Evolutionary conservation across 2,888 invertebrate species (phyloP), one percentile per base, ranked within the genome.

Genomic region (Epistrophe grossulariae): DNA sequence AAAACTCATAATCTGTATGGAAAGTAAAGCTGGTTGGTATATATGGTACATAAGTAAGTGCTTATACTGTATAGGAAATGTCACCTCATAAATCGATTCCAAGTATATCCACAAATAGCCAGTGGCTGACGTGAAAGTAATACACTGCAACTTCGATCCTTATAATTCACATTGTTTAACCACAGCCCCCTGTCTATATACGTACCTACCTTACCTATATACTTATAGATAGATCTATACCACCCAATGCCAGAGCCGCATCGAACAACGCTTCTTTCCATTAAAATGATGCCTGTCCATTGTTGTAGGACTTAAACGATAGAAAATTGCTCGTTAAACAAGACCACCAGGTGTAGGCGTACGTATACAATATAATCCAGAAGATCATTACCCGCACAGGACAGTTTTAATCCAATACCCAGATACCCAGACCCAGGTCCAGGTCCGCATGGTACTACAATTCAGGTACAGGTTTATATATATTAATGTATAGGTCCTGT

Each of bases 71-170:
- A n/a, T 55, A 45, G 68, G 50, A 74, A 68, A 50, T 68, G 74
- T 68, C 68, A 74, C 59, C 60, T 45, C 74, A 74, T 80, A 80
- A 80, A 80, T 80, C 74, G 74, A 80, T 80, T 80, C 17, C 66
- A 15, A 60, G 38, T 80, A 68, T 80, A 68, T 70, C 60, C 80
- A 60, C 80, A 80, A 80, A 80, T 70, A 80, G 60, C 80, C 80
- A 80, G 52, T 62, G 74, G 68, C 68, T 74, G 74, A 80, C 60
- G 31, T 70, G 52, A 24, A 80, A 60, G 74, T 70, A 70, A 68
- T 74, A 74, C 60, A 74, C 73, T 52, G 60, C 66, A 79, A 70
- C 66, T 59, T 66, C 57, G 28, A 48, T 40, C 17, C 68, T 70
- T 60, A 70, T 80, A 80, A 68, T 70, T 74, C 68, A 80, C 68